Evolutionary conservation across 1,140 invertebrate genomes (phyloP).

Genomic region (Proales similis): DNA sequence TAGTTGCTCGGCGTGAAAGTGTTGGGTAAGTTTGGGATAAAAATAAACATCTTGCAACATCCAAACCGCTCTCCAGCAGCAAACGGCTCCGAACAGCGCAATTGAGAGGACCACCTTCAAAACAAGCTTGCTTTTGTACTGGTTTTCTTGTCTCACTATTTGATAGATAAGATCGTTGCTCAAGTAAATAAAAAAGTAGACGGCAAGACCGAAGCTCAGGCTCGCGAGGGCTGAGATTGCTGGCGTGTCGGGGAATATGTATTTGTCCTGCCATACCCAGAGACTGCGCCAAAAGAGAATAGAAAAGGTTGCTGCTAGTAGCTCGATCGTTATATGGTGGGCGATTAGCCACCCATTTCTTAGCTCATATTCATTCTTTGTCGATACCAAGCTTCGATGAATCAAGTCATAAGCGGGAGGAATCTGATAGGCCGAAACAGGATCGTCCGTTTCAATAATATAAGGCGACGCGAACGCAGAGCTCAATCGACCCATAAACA

Average conservation of each 20-base stretch:
- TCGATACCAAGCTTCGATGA: neutral
- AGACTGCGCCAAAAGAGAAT: slow-evolving; percentile 27
- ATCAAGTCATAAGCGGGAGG: neutral
- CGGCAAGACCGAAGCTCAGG: neutral
- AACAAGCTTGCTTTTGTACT: slow-evolving; percentile 1
- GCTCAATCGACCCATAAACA: slow-evolving; percentile 10
- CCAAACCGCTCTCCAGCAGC: slow-evolving; percentile 30
- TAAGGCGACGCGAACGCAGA: slow-evolving; percentile 14
- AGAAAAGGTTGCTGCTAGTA: slow-evolving; percentile 8
- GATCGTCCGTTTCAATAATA: neutral
- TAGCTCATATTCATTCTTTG: neutral
- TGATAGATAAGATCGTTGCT: slow-evolving; percentile 17
- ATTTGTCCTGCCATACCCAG: slow-evolving; percentile 4
- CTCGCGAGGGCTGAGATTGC: slow-evolving; percentile 1
- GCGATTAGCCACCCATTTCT: slow-evolving; percentile 27
- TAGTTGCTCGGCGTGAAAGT: neutral
- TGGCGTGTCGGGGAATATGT: neutral
- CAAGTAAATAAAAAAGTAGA: slow-evolving; percentile 9
- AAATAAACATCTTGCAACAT: slow-evolving; percentile 16
- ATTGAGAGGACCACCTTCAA: slow-evolving; percentile 5
- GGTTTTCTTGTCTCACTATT: neutral
- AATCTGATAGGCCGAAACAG: slow-evolving; percentile 24
- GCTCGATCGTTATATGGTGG: slow-evolving; percentile 12
- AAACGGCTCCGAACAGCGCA: slow-evolving; percentile 13
- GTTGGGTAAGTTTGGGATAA: neutral